Percentiles rank a stretch among this genome's conserved stretches.
Evolutionary conservation across 2,113 vertebrate genomes (phyloP).

Genomic region (Cromileptes altivelis): DNA sequence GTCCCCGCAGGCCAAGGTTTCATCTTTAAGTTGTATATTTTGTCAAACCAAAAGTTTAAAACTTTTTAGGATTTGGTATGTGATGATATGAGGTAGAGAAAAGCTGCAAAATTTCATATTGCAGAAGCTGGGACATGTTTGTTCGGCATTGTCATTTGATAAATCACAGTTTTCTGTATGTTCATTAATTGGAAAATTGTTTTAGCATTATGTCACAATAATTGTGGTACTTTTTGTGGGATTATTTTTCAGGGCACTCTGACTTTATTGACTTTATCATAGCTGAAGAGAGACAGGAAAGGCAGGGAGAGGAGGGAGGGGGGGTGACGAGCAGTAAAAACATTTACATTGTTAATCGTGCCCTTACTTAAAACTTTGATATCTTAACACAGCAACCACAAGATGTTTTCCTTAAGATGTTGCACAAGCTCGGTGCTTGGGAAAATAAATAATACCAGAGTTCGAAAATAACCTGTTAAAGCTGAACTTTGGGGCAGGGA

Average conservation of each 20-base stretch:
- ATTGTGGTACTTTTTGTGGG: too few relatives aligned
- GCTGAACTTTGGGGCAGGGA: slow-evolving; percentile 21
- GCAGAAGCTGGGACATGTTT: not conserved
- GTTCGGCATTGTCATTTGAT: not conserved
- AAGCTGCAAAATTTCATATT: not conserved
- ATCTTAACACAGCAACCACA: not conserved
- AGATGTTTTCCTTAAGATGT: not conserved
- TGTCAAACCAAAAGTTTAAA: not conserved
- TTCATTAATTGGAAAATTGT: not conserved
- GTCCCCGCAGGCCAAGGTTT: not conserved
- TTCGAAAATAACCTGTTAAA: slow-evolving; percentile 39
- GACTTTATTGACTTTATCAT: too few relatives aligned
- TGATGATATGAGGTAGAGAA: not conserved
- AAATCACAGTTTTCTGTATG: not conserved
- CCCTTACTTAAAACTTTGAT: not conserved
- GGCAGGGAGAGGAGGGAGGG: too few relatives aligned
- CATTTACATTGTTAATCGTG: not conserved
- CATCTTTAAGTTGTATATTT: not conserved
- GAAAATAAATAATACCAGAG: slow-evolving; percentile 13
- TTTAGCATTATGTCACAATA: not conserved
- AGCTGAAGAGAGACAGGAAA: too few relatives aligned
- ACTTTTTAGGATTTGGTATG: not conserved
- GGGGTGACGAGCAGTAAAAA: not conserved
- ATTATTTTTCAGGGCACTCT: too few relatives aligned
- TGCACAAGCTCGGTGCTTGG: not conserved